phyloP scores from a whole-genome alignment of 2,888 invertebrate species.

The Drosophila buzzatii region DNA sequence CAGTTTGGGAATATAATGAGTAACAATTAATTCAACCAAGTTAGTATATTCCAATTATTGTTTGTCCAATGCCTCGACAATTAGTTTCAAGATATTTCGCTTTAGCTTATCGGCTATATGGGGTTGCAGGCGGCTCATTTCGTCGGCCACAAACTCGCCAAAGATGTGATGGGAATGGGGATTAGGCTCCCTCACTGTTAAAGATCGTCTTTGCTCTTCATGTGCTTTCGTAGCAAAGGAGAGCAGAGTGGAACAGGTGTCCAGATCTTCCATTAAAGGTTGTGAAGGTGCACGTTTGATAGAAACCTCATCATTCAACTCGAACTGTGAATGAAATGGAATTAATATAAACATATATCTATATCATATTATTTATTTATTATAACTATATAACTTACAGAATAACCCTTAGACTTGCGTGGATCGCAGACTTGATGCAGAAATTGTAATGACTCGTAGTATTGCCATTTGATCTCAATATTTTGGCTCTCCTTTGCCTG shows the following conservation, averaged over 20 bases:
- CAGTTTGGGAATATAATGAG: too few relatives aligned
- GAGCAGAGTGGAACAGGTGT: conserved; percentile 29
- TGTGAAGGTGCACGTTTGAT: conserved; percentile 1
- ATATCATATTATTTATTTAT: neutral
- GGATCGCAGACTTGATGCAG: conserved; percentile 30
- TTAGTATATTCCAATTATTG: neutral
- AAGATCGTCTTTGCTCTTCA: conserved; percentile 7
- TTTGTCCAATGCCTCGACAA: conserved; percentile 37
- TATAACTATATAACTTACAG: conserved; percentile 1
- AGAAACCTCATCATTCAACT: conserved; percentile 11
- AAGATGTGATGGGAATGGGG: conserved; percentile 42
- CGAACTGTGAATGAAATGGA: conserved; percentile 2
- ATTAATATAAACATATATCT: neutral
- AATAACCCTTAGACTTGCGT: conserved; percentile 14
- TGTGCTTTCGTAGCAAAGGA: neutral
- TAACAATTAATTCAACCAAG: neutral
- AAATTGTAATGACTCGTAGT: conserved; percentile 34
- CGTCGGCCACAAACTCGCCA: conserved; percentile 51
- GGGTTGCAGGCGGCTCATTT: conserved; percentile 34
- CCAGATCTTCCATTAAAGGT: conserved; percentile 25
- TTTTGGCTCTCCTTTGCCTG: conserved; percentile 30
- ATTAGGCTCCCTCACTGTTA: neutral
- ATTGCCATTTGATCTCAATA: conserved; percentile 40
- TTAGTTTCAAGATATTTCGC: conserved; percentile 37
- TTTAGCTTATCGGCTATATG: conserved; percentile 38